These are phyloP conservation scores for Percina caprodes DNA, from an alignment of 2,113 vertebrate genomes.

Conservation along the genomic window DNA sequence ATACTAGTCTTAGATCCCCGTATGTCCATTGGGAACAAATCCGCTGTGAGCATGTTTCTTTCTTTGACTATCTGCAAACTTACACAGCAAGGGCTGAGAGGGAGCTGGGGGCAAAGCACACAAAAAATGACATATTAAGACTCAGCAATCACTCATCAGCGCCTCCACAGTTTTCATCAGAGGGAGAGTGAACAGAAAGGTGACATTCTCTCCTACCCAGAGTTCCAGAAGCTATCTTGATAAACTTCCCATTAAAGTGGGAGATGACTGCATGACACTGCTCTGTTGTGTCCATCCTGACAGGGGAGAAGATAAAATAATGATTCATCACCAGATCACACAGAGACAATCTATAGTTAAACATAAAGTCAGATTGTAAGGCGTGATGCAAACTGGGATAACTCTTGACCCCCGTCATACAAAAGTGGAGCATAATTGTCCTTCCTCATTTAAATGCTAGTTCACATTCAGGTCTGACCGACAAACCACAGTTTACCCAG, in stretches of 20 bases:
- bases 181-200: conserved; percentile 9
- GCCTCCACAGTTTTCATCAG: conserved; percentile 1
- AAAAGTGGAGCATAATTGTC: not conserved
- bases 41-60: conserved; percentile 97
- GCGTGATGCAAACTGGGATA: not conserved
- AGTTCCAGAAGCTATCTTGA: conserved; percentile 93
- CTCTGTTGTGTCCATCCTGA: conserved; percentile 96
- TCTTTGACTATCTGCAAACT: conserved; percentile 99
- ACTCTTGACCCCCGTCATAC: not conserved
- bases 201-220: conserved; percentile 73
- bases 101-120: conserved; percentile 84
- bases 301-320: conserved; percentile 25
- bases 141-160: conserved; percentile 20
- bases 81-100: conserved; percentile 96
- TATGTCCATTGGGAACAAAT: conserved; percentile 95
- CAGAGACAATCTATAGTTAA: not conserved
- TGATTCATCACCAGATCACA: conserved; percentile 29
- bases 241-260: conserved; percentile 99
- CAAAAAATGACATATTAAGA: not conserved
- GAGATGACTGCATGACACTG: conserved; percentile 92
- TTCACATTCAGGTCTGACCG: not conserved
- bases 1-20: conserved; percentile 98
- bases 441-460: not conserved
- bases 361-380: conserved; percentile 8
- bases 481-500: not conserved